Base-by-base conservation (phyloP, 2,888 invertebrate species). In the Coleophora deauratella region DNA sequence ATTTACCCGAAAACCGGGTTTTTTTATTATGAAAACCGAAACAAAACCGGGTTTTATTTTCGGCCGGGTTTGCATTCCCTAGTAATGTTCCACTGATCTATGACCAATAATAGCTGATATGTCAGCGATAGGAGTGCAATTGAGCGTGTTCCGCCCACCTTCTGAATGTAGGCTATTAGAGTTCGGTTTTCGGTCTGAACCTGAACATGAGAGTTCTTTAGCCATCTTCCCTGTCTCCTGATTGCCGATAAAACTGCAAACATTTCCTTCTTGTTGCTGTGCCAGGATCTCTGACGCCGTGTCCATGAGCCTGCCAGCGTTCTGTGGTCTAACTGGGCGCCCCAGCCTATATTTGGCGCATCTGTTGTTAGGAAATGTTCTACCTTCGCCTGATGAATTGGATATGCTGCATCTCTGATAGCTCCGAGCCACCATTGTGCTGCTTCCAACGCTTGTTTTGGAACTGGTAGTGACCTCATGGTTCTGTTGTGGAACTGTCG, bases 121-220 rank as follows among this genome's bases (percentile, higher is more conserved):
- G 38, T 47, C 7, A 42, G 34, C 2, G 37, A 36, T 9, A 49
- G 35, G 1, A 52, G 38, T 10, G 7, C 32, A 15, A 37, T 21
- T 28, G 52, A 53, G 13, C 38, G 40, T 3, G 54, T 57, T 1
- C 55, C 55, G 9, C 56, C 58, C 32, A 59, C 50, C 30, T 58
- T 61, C 38, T 48, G 42, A 3, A 54, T 41, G 13, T 55, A 53
- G 1, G 48, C 46, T 7, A 51, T 32, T 1, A 49, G 9, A 0
- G 48, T 52, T 8, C 41, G 30, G 30, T 50, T 50, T 49, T 47
- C 46, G 2, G 47, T 42, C 33, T 51, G 49, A 3, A 47, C 30
- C n/a, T 34, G 28, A 2, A 42, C 12, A 10, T 37, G 47, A 1
- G 49, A 37, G n/a, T 39, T 35, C 30, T 35, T 38, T 48, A 42